Evolutionary conservation across 1,140 invertebrate genomes (phyloP), one percentile per base, ranked within the genome.

Genomic region (Teleogryllus occipitalis): DNA sequence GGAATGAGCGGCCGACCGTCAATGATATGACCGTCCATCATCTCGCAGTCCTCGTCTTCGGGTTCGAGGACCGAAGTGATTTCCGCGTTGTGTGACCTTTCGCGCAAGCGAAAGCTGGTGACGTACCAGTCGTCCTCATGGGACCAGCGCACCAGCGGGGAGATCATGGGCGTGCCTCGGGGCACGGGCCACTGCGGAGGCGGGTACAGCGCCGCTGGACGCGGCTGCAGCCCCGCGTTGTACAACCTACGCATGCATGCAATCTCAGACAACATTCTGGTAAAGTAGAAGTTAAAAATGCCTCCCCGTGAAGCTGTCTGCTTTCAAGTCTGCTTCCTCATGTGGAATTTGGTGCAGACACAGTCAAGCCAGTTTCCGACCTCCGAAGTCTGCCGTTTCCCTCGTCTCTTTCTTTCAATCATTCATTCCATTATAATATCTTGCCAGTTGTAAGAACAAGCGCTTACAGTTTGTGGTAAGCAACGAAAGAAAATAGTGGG

Each of bases 91-190:
- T 46, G 39, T 6, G 18, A 18, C 18, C 10, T 91, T 80, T 90
- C 88, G 84, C 90, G 89, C 73, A 88, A 87, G 39, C 87, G 8
- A 81, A 90, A 92, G 7, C 88, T 87, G 6, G 90, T 90, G 5
- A 92, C 90, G 80, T 89, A 92, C 91, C 91, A 94, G 82, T 92
- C 90, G 81, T 95, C 92, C 10, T 90, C 91, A 85, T 99, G 97
- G 84, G 98, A 95, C 97, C 97, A 99, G 81, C 91, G 91, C 2
- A 96, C 89, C 0, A 96, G 84, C 12, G 94, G 90, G 7, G 91
- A 89, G 47, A 97, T 88, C 88, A 93, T 93, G 0, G 93, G 91
- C 0, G 95, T 97, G 22, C 92, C 91, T 39, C 91, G 86, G 2
- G 93, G 90, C 0, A 97, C 95, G 0, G 96, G 95, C 85, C 91